A percentile compares a stretch with the other conserved stretches of the same genome.
Evolutionary conservation across 2,113 vertebrate genomes (phyloP).

Genomic region (Axis porcinus): DNA sequence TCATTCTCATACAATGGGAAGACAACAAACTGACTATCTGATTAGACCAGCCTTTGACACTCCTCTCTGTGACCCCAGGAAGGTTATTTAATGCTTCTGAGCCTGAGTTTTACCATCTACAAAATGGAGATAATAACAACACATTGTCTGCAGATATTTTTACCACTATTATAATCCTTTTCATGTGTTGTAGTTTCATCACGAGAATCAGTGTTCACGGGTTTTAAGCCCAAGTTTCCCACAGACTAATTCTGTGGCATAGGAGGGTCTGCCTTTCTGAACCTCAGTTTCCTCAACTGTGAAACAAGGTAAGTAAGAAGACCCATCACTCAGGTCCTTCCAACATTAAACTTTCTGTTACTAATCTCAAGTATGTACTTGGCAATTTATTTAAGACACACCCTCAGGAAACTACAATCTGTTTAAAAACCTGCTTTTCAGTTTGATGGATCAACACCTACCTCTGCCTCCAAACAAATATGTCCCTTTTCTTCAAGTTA

Average conservation of each 20-base stretch:
- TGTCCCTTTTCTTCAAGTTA: not conserved
- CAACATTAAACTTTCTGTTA: not conserved
- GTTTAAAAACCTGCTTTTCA: not conserved
- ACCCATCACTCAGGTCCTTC: not conserved
- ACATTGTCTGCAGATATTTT: not conserved
- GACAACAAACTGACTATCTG: not conserved
- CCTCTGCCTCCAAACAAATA: not conserved
- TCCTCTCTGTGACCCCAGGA: not conserved
- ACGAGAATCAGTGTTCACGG: fast-evolving
- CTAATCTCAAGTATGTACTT: not conserved
- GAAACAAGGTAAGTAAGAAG: fast-evolving
- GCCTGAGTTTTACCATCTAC: not conserved
- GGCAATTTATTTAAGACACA: not conserved
- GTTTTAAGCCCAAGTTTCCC: too few relatives aligned
- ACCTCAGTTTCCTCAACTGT: not conserved
- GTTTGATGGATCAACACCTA: not conserved
- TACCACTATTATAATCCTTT: fast-evolving
- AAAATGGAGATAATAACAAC: not conserved
- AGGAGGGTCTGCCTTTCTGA: not conserved
- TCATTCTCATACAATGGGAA: not conserved
- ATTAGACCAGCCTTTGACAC: fast-evolving
- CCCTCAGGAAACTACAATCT: not conserved
- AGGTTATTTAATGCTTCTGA: not conserved
- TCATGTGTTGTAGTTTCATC: not conserved
- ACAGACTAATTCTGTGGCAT: not conserved